Base-by-base conservation (phyloP, 2,113 vertebrate species). In the Chaetodon auriga region DNA sequence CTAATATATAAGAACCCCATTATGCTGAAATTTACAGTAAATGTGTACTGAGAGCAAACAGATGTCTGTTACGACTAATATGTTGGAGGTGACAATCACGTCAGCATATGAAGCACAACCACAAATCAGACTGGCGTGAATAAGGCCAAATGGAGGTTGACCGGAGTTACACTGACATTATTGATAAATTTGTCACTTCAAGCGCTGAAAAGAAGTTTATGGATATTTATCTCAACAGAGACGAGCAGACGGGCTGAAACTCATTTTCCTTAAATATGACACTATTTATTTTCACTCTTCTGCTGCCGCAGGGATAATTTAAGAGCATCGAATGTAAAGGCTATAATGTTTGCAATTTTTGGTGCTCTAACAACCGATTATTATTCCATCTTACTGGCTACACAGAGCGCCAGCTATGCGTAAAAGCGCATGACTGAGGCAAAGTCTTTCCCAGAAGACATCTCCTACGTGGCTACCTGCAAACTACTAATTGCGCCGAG, bases 401-500 rank as follows among this genome's bases (percentile, higher is more conserved):
- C 23, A 35, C 58, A 58, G 18, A 19, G 1, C 8, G 49, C 41
- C 38, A 64, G 43, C 66, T 35, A 0, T 60, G 69, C 48, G 63
- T 57, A 72, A 66, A 57, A 74, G 48, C 55, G 23, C 51, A 73
- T 23, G 14, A 16, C 8, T 2, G 64, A 21, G 15, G 25, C 55
- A 61, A 60, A 51, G 6, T 11, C 16, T 60, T 63, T 16, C 45
- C 35, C 61, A 46, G n/a, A 38, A 38, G 48, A 41, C 23, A 49
- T 11, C 36, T 30, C 38, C 43, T 46, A 41, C 15, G 13, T 15
- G 23, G 25, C 5, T 49, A n/a, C 61, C 53, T 48, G 43, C 13
- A 75, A 25, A 48, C 21, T 15, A 25, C 18, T 60, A 5, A 73
- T 68, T 53, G 81, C 60, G 46, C 15, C 57, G 43, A 35, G 57